Conservation (phyloP, 1,140 invertebrate species). For the Pseudomyrmex dendroicus region DNA sequence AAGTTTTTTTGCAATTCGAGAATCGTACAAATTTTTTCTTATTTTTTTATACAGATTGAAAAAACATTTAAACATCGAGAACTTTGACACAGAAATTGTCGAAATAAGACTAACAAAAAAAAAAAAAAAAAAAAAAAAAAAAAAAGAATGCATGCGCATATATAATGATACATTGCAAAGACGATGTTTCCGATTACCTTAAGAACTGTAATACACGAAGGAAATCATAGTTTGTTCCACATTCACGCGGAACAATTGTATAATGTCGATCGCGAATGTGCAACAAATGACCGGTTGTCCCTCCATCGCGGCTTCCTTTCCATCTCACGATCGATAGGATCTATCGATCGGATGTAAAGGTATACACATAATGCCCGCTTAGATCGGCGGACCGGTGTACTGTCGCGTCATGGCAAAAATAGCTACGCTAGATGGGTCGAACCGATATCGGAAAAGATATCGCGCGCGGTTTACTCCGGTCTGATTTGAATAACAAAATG, state of each 20-base stretch:
- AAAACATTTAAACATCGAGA: neutral
- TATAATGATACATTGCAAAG: neutral
- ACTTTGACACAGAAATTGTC: no score
- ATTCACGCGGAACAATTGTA: neutral
- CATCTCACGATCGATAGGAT: constrained; percentile 67
- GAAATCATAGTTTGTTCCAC: neutral
- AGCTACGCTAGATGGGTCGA: constrained; percentile 72
- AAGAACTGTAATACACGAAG: neutral
- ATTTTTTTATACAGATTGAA: neutral
- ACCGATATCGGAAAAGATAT: constrained; percentile 74
- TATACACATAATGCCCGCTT: constrained; percentile 55
- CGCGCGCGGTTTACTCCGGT: constrained; percentile 65
- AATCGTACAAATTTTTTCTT: no score
- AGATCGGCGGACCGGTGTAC: constrained; percentile 45
- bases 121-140: neutral
- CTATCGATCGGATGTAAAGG: constrained; percentile 68
- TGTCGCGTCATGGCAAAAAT: constrained; percentile 68
- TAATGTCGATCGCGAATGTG: constrained; percentile 17
- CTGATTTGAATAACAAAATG: constrained; percentile 77
- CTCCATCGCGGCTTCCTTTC: constrained; percentile 44
- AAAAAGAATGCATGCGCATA: neutral
- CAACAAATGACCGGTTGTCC: constrained; percentile 47
- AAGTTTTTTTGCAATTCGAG: no score
- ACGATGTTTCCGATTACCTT: neutral
- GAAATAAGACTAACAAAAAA: neutral